phyloP scores from a whole-genome alignment of 1,140 invertebrate species.

The Neocloeon triangulifer region DNA sequence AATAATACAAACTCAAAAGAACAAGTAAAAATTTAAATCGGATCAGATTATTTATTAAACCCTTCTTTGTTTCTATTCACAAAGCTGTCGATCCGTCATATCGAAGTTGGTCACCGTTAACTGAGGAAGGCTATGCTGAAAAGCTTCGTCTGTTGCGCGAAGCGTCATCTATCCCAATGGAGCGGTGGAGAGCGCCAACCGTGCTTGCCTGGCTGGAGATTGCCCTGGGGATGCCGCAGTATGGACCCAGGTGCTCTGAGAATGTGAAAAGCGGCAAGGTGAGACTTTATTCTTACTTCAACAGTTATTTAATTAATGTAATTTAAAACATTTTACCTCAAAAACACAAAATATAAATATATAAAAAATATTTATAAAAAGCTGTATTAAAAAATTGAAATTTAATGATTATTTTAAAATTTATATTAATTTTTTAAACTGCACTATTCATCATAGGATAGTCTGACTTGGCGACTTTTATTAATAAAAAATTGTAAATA shows the following conservation, averaged over 20 bases:
- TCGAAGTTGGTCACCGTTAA: conserved; percentile 47
- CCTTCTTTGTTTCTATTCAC: conserved; percentile 1
- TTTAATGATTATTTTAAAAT: too few relatives aligned
- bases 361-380: too few relatives aligned
- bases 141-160: conserved; percentile 59
- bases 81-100: conserved; percentile 10
- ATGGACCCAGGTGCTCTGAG: conserved; percentile 66
- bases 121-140: conserved; percentile 62
- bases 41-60: neutral
- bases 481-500: too few relatives aligned
- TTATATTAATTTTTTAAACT: too few relatives aligned
- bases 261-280: conserved; percentile 91
- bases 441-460: too few relatives aligned
- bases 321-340: too few relatives aligned
- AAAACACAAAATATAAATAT: too few relatives aligned
- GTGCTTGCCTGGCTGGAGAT: conserved; percentile 86
- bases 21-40: neutral
- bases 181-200: conserved; percentile 74
- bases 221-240: conserved; percentile 81
- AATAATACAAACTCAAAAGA: too few relatives aligned
- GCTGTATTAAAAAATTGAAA: too few relatives aligned
- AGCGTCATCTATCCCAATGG: conserved; percentile 68
- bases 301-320: too few relatives aligned
- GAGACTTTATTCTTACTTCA: too few relatives aligned
- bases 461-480: too few relatives aligned